phyloP scores from a whole-genome alignment of 2,113 vertebrate species.

The Neofelis nebulosa region DNA sequence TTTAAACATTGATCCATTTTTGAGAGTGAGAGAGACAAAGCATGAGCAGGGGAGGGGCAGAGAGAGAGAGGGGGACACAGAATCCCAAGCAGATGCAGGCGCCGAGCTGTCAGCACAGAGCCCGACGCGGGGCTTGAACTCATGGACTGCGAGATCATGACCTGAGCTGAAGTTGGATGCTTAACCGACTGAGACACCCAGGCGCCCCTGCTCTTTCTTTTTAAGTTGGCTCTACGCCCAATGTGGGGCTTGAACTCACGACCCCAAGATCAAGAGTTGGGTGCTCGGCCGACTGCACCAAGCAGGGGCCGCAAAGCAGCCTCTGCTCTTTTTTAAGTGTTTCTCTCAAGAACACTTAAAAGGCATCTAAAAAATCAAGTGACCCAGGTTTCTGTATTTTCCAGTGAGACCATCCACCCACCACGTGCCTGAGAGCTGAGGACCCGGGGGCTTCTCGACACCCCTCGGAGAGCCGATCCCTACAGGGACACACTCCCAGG shows the following conservation, averaged over 20 bases:
- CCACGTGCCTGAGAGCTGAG: not conserved
- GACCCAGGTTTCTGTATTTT: not conserved
- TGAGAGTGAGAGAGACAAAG: no score
- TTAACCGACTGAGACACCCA: no score
- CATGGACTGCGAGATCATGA: no score
- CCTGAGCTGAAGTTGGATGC: no score
- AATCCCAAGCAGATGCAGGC: no score
- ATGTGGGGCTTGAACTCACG: not conserved
- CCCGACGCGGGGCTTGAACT: no score
- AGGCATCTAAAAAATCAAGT: not conserved
- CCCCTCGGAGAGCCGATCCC: not conserved
- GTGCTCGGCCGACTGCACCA: not conserved
- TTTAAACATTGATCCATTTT: no score
- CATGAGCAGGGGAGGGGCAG: no score
- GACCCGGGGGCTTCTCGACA: not conserved
- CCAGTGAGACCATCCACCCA: not conserved
- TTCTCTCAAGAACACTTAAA: not conserved
- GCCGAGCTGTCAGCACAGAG: no score
- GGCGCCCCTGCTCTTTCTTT: not conserved
- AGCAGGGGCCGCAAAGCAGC: rapidly evolving
- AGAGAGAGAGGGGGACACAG: no score
- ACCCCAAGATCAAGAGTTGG: not conserved
- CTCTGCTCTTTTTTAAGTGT: not conserved
- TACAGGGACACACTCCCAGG: not conserved
- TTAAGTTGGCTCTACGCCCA: not conserved